Percentiles rank a stretch among this genome's conserved stretches.
phyloP scores from a whole-genome alignment of 2,888 invertebrate genomes.

The Drosophila sordidula region DNA sequence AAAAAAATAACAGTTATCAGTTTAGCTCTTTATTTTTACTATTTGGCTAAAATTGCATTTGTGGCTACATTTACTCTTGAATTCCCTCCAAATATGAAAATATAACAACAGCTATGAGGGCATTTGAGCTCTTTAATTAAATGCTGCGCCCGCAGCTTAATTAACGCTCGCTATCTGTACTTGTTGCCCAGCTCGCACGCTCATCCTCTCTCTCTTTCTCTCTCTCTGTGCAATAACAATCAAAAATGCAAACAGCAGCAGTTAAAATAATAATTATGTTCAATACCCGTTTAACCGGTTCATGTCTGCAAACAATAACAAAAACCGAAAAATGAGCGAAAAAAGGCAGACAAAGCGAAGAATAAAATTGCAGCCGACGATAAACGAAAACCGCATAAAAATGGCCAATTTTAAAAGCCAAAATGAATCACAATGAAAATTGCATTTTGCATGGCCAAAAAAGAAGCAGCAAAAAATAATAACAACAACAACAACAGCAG shows the following conservation, averaged over 20 bases:
- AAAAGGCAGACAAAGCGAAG: conserved; percentile 6
- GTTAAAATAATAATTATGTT: conserved; percentile 48
- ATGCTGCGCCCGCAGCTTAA: conserved; percentile 32
- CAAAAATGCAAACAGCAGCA: conserved; percentile 46
- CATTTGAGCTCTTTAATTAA: not conserved
- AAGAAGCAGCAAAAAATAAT: conserved; percentile 1
- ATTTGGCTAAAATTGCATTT: not conserved
- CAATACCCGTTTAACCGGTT: conserved; percentile 54
- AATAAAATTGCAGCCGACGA: conserved; percentile 21
- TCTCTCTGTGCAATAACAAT: conserved; percentile 44
- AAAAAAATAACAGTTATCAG: too few species aligned
- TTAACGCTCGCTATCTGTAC: not conserved
- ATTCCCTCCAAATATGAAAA: too few species aligned
- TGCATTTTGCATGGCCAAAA: conserved; percentile 46
- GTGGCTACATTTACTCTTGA: not conserved
- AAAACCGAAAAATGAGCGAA: conserved; percentile 13
- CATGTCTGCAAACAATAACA: conserved; percentile 38
- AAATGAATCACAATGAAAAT: conserved; percentile 61
- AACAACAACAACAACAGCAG: too few species aligned
- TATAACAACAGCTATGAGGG: too few species aligned
- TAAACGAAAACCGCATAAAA: conserved; percentile 24
- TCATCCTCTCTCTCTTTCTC: not conserved
- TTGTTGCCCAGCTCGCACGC: too few species aligned
- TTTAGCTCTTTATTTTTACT: too few species aligned
- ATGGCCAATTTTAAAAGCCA: conserved; percentile 45